Base-by-base conservation (phyloP, 2,888 invertebrate genomes). In the Lampropteryx suffumata region DNA sequence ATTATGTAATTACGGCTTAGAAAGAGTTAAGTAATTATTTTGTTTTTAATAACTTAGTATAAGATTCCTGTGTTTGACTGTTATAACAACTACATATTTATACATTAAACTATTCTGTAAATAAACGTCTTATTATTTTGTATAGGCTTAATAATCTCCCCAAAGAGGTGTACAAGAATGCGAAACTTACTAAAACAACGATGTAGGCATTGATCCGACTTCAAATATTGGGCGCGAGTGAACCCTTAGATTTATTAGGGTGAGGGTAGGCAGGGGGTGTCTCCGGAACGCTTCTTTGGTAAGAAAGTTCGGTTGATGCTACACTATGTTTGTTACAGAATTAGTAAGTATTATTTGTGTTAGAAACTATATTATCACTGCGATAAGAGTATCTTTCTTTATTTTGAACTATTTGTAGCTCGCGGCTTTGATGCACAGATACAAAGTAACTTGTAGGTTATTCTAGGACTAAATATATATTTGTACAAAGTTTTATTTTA, bases 201-300 rank as follows among this genome's bases (percentile, higher is more conserved):
- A 64, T 58, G 62, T 61, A 51, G 41, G 53, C 59, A 62, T 62
- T 62, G 61, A 62, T 62, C 61, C 57, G 55, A 66, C 67, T 59
- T 65, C 71, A 69, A 74, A 73, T 76, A 75, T 73, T 65, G 72
- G 71, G 62, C 64, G 70, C 63, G 64, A 40, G 43, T 62, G 69
- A 64, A 71, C 71, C 73, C 72, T 67, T 68, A 74, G 74, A 78
- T 78, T 78, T 78, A 78, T 78, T 71, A 72, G 69, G 75, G 75
- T 69, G 67, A 69, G 69, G 53, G n/a, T 13, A 9, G 27, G 13
- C 17, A 29, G 33, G 46, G 52, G 52, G 52, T 39, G 52, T 52
- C 43, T 14, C 27, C 28, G 10, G 28, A 21, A 36, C 36, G 30
- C 30, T 49, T 49, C 51, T 54, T 44, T 35, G 45, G 46, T 13